Conservation (phyloP, 2,113 vertebrate genomes). For the Bostrychus sinensis region DNA sequence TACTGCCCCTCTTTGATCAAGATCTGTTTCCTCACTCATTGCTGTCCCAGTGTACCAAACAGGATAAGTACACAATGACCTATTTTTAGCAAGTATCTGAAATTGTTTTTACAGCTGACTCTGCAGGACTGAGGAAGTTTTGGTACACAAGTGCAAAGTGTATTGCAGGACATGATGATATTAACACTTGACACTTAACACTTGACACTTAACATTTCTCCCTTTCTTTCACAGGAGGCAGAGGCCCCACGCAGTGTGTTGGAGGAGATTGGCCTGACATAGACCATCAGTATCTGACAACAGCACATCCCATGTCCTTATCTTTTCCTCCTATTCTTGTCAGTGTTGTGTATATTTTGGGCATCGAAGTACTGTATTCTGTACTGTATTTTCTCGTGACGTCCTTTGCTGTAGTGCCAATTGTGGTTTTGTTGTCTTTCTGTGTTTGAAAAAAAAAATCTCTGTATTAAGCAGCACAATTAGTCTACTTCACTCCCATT, state of each 20-base stretch:
- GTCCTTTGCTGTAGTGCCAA: constrained; percentile 67
- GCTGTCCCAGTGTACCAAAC: constrained; percentile 15
- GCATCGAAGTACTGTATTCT: constrained; percentile 42
- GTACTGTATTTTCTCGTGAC: constrained; percentile 46
- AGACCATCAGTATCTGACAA: constrained; percentile 55
- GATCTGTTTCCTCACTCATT: neutral
- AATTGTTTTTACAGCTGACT: constrained; percentile 18
- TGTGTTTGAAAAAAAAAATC: constrained; percentile 22
- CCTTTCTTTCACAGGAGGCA: constrained; percentile 86
- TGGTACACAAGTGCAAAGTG: neutral
- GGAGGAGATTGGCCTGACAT: constrained; percentile 98
- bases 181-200: too few species aligned
- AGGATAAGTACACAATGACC: constrained; percentile 24
- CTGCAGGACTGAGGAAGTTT: neutral
- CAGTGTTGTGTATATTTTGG: constrained; percentile 61
- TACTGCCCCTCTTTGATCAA: neutral
- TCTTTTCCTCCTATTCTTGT: constrained; percentile 33
- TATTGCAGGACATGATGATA: neutral
- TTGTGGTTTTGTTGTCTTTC: constrained; percentile 55
- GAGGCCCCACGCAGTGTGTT: constrained; percentile 96
- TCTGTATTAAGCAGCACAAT: constrained; percentile 31
- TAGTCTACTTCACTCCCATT: neutral
- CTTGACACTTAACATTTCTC: too few species aligned
- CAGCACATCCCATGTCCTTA: constrained; percentile 8
- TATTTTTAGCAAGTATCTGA: constrained; percentile 46